phyloP scores from a whole-genome alignment of 1,140 invertebrate species.

The Diabrotica undecimpunctata region DNA sequence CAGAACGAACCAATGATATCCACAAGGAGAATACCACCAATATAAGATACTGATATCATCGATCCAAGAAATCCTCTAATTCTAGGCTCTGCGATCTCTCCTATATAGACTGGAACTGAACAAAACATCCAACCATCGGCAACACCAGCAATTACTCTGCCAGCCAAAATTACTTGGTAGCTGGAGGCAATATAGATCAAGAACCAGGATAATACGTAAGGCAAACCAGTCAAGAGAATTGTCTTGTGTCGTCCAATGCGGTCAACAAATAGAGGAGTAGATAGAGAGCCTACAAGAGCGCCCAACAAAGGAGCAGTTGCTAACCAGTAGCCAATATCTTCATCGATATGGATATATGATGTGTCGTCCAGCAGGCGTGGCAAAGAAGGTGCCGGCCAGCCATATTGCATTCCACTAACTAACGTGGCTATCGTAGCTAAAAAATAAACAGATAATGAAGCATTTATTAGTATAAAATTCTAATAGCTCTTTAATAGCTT shows the following conservation, averaged over 20 bases:
- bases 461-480: too few relatives aligned
- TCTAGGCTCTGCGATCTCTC: constrained; percentile 63
- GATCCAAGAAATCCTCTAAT: constrained; percentile 56
- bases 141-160: constrained; percentile 57
- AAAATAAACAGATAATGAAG: constrained; percentile 6
- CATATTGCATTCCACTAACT: constrained; percentile 41
- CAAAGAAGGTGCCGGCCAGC: constrained; percentile 41
- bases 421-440: constrained; percentile 38
- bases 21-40: constrained; percentile 64
- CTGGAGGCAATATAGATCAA: constrained; percentile 56
- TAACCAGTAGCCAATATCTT: constrained; percentile 62
- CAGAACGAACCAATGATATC: constrained; percentile 64
- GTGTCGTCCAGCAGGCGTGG: constrained; percentile 30
- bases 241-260: constrained; percentile 65
- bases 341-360: constrained; percentile 49
- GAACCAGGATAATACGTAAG: constrained; percentile 63
- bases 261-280: constrained; percentile 46
- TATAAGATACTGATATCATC: constrained; percentile 35
- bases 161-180: constrained; percentile 52
- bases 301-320: constrained; percentile 49
- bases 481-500: too few relatives aligned
- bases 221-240: constrained; percentile 58
- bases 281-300: constrained; percentile 51
- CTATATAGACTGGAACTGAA: constrained; percentile 64
- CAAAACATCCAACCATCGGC: constrained; percentile 65